Conservation (phyloP, 2,888 invertebrate genomes). For the Drosophila rellima region DNA sequence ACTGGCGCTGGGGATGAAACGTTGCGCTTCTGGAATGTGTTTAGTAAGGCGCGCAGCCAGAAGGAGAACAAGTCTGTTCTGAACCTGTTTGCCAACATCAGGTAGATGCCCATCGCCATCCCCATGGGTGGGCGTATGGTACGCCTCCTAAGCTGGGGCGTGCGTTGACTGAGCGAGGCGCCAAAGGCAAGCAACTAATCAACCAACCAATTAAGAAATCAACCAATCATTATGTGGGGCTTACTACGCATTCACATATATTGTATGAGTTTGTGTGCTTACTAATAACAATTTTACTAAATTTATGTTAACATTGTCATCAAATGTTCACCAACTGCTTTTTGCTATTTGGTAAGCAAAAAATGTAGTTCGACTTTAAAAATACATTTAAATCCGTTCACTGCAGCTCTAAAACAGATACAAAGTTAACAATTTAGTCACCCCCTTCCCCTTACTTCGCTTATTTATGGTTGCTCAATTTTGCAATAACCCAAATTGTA, state of each 20-base stretch:
- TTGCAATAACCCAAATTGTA: conserved; percentile 40
- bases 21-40: conserved; percentile 99
- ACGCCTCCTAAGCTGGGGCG: conserved; percentile 9
- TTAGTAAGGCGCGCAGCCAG: conserved; percentile 97
- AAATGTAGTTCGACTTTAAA: not conserved
- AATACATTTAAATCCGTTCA: conserved; percentile 20
- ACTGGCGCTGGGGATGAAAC: conserved; percentile 99
- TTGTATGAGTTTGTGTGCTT: conserved; percentile 28
- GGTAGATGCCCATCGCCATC: conserved; percentile 86
- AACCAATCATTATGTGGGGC: conserved; percentile 24
- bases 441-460: not conserved
- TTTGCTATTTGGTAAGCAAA: conserved; percentile 14
- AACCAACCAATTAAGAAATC: conserved; percentile 40
- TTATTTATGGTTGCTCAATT: conserved; percentile 1
- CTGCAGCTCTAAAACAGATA: conserved; percentile 7
- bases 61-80: conserved; percentile 97
- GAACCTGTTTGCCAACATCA: conserved; percentile 95
- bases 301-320: conserved; percentile 36
- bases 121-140: not conserved
- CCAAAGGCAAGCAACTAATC: conserved; percentile 63
- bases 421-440: conserved; percentile 32
- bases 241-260: conserved; percentile 11
- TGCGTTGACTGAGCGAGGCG: conserved; percentile 66
- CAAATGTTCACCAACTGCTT: conserved; percentile 21
- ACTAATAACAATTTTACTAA: conserved; percentile 40